Base-by-base conservation (phyloP, 53 echinoderm and acorn worm genomes). In the Stichopus horrens region DNA sequence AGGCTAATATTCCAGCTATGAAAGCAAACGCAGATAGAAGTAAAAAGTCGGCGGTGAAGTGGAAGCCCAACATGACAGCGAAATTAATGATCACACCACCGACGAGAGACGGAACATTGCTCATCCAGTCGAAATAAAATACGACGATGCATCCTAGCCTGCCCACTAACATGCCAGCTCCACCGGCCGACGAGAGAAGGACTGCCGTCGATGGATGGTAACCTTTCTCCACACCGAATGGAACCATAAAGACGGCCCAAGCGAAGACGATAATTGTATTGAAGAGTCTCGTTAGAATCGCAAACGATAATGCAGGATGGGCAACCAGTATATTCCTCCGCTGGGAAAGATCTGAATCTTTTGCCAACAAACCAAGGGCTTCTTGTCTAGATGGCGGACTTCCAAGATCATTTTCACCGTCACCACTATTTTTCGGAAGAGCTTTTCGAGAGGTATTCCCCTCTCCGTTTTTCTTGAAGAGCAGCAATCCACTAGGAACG, bases 211-310 rank as follows among this genome's bases (percentile, higher is more conserved):
- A 85, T 65, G 85, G 67, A 63, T 9, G 19, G 67, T 85, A 85
- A 5, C 85, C 85, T 52, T 85, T 85, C 8, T 65, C 23, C 18
- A 67, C 52, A 9, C 85, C 85, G 23, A 63, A 67, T 23, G 85
- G 85, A 5, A 85, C 53, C 68, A 85, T 51, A 66, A 23, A 85
- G 16, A 85, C 52, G 4, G 85, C 85, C 85, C 85, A 85, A 37
- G 63, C 52, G 22, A 52, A 63, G 6, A 85, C 5, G 18, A 85
- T 63, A 13, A 67, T 52, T 52, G 65, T 16, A 52, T 85, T 59
- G 65, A 85, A 85, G 13, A 85, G 51, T 13, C 65, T 59, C 2
- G 68, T 6, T 2, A 65, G 21, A 53, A 37, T 63, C 13, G 23
- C 10, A 59, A 85, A 85, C 4, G 54, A 37, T 9, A 76, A 16